A percentile compares a stretch with the other conserved stretches of the same genome.
phyloP scores from a whole-genome alignment of 2,113 vertebrate species.

The Vicugna pacos region DNA sequence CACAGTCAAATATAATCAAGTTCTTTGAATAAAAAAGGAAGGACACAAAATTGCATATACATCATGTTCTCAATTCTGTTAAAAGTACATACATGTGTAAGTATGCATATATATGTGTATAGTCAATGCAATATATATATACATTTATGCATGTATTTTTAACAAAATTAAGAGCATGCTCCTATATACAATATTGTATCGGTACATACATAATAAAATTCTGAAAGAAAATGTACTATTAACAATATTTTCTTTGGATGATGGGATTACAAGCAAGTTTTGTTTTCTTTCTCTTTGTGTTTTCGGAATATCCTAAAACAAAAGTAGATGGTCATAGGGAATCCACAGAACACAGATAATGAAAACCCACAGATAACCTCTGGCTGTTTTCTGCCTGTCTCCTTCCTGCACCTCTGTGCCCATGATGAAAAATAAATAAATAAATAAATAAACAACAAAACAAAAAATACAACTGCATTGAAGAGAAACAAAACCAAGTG shows the following conservation, averaged over 20 bases:
- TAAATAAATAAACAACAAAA: neutral
- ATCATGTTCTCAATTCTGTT: neutral
- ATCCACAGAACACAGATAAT: neutral
- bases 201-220: neutral
- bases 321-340: neutral
- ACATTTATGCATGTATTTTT: neutral
- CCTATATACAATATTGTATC: neutral
- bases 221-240: neutral
- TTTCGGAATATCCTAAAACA: neutral
- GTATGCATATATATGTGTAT: neutral
- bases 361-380: neutral
- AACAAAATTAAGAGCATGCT: neutral
- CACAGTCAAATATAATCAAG: neutral
- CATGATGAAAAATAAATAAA: neutral
- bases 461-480: neutral
- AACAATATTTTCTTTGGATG: neutral
- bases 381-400: neutral
- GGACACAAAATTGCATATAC: neutral
- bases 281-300: conserved; percentile 29
- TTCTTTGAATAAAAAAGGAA: neutral
- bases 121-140: neutral
- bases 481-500: neutral
- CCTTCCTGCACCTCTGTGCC: neutral
- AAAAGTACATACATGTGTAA: neutral
- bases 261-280: neutral